phyloP scores from a whole-genome alignment of 2,797 vertebrate species.

The Phataginus tricuspis region DNA sequence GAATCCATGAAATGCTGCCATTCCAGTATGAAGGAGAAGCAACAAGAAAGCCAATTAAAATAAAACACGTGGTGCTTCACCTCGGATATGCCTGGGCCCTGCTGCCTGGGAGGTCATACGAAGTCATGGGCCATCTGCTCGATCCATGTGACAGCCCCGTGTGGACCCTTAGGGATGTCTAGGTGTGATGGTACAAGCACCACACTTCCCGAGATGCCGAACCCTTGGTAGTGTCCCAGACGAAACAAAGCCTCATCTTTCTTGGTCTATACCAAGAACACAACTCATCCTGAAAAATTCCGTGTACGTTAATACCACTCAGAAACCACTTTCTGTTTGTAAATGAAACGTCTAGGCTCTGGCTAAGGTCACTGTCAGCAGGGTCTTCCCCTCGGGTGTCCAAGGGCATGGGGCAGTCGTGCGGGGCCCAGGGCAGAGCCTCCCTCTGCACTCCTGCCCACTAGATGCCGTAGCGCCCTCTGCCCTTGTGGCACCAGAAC shows the following conservation, averaged over 20 bases:
- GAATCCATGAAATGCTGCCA: neutral
- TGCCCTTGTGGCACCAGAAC: no score
- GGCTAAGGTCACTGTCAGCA: neutral
- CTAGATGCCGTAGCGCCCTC: neutral
- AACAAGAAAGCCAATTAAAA: neutral
- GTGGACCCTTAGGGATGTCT: fast-evolving
- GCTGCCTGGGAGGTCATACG: no score
- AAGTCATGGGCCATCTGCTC: neutral
- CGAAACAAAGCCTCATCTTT: neutral
- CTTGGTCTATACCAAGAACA: neutral
- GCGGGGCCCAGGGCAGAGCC: neutral
- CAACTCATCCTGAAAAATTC: neutral
- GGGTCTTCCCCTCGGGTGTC: neutral
- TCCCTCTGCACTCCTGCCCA: neutral
- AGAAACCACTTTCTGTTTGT: neutral
- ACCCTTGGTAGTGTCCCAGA: neutral
- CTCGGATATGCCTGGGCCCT: neutral
- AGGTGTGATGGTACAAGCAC: neutral
- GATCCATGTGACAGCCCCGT: fast-evolving
- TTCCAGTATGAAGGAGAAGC: neutral
- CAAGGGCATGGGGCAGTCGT: no score
- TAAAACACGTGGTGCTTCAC: neutral
- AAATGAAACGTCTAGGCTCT: neutral
- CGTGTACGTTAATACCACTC: neutral
- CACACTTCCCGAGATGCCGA: neutral